Base-by-base conservation (phyloP, 2,113 vertebrate genomes). In the human region DNA sequence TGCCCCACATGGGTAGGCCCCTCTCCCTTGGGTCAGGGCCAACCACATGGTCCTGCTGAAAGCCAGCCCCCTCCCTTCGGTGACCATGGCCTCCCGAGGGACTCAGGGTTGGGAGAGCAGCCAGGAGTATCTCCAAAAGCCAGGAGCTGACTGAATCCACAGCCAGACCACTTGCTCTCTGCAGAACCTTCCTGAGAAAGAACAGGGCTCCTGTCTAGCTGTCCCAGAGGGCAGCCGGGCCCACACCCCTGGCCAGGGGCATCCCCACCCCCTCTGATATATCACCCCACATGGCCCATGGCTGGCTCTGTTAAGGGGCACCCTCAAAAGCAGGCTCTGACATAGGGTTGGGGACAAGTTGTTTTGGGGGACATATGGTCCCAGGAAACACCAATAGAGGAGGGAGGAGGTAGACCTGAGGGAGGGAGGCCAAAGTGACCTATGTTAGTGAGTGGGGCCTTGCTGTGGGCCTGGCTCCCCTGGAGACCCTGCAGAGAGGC, bases 261-360 rank as follows among this genome's bases (percentile, higher is more conserved):
- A 0, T 18, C 23, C 13, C 40, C 4, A 0, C 7, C 18, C 38
- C 22, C 52, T 14, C n/a, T 59, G 40, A 3, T 2, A 48, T 11
- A 11, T 43, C 1, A 5, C 59, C 27, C 3, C 0, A 5, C 32
- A 18, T 4, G 23, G 23, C 84, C 84, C 8, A 14, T 1, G 18
- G 32, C 48, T 45, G 40, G 40, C 38, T 82, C 79, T 95, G 61
- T 64, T 17, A 7, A 12, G 75, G 32, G 14, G 32, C 4, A 27
- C 48, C 73, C 50, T 68, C 23, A 38, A 55, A 87, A 66, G 27
- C 59, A 96, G 75, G 43, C 35, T 70, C 48, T 78, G 50, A 90
- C 30, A 61, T 8, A 8, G 83, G 40, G 81, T 72, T 88, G 72
- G n/a, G 38, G 81, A 23, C 35, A 68, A 80, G 43, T 35, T 3